Conservation (phyloP, 92 coral and sea anemone genomes). For the Porites rus region DNA sequence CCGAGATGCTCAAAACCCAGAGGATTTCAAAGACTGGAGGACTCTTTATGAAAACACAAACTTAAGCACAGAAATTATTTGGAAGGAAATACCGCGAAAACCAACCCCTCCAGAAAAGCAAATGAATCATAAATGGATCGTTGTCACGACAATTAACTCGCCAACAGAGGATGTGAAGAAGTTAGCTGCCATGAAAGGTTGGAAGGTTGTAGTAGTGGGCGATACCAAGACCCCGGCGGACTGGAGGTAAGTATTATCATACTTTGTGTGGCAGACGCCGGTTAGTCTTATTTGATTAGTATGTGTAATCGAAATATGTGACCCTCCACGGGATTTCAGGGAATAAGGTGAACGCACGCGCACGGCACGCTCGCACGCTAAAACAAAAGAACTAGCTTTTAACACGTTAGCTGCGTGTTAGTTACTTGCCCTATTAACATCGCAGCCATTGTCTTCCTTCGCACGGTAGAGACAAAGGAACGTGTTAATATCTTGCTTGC, state of each 20-base stretch:
- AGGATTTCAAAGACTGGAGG: neutral
- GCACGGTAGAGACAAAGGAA: too few relatives aligned
- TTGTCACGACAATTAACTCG: slow-evolving; percentile 76
- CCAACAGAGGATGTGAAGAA: slow-evolving; percentile 87
- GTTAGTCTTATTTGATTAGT: too few relatives aligned
- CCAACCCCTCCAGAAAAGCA: slow-evolving; percentile 45
- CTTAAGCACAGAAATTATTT: slow-evolving; percentile 13
- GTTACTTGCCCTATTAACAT: too few relatives aligned
- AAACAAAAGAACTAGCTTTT: too few relatives aligned
- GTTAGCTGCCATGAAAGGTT: slow-evolving; percentile 81
- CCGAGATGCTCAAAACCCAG: neutral
- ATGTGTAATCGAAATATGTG: too few relatives aligned
- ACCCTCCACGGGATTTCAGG: too few relatives aligned
- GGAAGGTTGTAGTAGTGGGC: slow-evolving; percentile 94
- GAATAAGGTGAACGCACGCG: too few relatives aligned
- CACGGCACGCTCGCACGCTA: too few relatives aligned
- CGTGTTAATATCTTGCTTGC: too few relatives aligned
- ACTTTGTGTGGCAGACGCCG: neutral
- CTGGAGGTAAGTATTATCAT: slow-evolving; percentile 75
- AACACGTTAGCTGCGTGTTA: too few relatives aligned
- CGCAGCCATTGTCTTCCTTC: too few relatives aligned
- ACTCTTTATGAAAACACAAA: neutral
- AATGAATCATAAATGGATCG: slow-evolving; percentile 89
- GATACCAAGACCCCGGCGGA: slow-evolving; percentile 85
- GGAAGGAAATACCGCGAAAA: slow-evolving; percentile 66